A percentile compares a stretch with the other conserved stretches of the same genome.
These are phyloP conservation scores for Lepus europaeus DNA, from an alignment of 2,113 vertebrate genomes.

Conservation along the genomic window DNA sequence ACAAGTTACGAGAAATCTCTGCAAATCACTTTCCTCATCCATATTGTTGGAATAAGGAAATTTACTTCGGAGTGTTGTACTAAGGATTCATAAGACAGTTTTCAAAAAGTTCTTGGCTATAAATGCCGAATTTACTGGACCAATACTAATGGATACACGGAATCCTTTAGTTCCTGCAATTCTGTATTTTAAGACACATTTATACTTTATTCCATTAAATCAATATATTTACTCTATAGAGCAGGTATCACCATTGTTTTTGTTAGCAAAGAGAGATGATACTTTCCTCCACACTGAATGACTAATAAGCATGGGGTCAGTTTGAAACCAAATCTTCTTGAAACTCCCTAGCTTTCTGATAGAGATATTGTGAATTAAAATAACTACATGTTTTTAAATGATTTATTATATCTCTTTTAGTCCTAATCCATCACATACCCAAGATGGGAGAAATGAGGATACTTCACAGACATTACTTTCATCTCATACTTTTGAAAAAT, in stretches of 20 bases:
- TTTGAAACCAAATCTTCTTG: not conserved
- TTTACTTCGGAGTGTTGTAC: not conserved
- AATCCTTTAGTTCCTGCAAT: not conserved
- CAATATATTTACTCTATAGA: not conserved
- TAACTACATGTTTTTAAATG: not conserved
- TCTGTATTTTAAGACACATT: not conserved
- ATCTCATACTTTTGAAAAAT: not conserved
- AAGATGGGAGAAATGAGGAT: not conserved
- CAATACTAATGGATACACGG: not conserved
- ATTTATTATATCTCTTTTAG: not conserved
- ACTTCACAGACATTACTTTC: not conserved
- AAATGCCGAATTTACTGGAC: not conserved
- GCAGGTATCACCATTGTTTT: not conserved
- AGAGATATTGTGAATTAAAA: not conserved
- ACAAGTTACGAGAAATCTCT: constrained; percentile 12
- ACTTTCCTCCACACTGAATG: not conserved
- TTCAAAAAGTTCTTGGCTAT: not conserved
- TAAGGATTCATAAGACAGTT: not conserved
- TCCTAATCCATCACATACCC: not conserved
- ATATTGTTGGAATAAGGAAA: not conserved
- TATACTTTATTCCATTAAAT: not conserved
- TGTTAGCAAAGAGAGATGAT: not conserved
- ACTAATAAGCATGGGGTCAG: not conserved
- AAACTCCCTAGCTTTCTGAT: not conserved
- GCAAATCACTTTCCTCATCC: not conserved